Percentiles rank a stretch among this genome's conserved stretches.
These are phyloP conservation scores for Drosophila emarginata DNA, from an alignment of 2,888 invertebrate species.

Conservation along the genomic window DNA sequence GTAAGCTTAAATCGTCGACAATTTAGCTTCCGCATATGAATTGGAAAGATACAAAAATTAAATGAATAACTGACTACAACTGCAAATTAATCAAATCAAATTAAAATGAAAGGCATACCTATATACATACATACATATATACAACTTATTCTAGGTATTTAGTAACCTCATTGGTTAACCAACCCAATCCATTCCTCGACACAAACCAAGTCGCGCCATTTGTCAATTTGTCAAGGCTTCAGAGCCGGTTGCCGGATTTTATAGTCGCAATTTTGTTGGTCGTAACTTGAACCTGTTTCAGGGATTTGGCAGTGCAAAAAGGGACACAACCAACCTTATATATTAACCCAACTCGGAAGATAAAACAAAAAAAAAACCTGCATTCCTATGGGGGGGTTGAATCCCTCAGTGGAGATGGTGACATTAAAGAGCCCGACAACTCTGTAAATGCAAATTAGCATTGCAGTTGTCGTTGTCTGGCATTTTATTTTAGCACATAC, in stretches of 20 bases:
- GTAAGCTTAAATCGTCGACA: too few species aligned
- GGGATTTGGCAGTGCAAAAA: not conserved
- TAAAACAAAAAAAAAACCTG: conserved; percentile 34
- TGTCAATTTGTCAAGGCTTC: conserved; percentile 58
- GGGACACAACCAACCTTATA: not conserved
- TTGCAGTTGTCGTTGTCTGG: conserved; percentile 34
- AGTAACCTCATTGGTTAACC: too few species aligned
- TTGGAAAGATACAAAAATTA: conserved; percentile 34
- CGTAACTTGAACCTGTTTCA: conserved; percentile 36
- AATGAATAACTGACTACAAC: not conserved
- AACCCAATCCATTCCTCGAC: not conserved
- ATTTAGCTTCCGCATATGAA: conserved; percentile 65
- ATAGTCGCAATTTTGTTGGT: conserved; percentile 49
- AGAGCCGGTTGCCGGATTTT: conserved; percentile 43
- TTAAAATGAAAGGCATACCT: conserved; percentile 46
- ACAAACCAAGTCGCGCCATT: conserved; percentile 35
- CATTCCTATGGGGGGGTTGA: conserved; percentile 39
- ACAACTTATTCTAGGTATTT: conserved; percentile 4
- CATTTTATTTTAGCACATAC: conserved; percentile 53
- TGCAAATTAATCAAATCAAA: conserved; percentile 64
- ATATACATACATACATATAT: conserved; percentile 20
- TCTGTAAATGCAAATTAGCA: conserved; percentile 38
- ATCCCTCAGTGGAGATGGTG: not conserved
- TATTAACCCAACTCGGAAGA: not conserved
- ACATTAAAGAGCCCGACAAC: conserved; percentile 33